Base-by-base conservation (phyloP, 92 coral and sea anemone genomes). In the Bergia sp. region DNA sequence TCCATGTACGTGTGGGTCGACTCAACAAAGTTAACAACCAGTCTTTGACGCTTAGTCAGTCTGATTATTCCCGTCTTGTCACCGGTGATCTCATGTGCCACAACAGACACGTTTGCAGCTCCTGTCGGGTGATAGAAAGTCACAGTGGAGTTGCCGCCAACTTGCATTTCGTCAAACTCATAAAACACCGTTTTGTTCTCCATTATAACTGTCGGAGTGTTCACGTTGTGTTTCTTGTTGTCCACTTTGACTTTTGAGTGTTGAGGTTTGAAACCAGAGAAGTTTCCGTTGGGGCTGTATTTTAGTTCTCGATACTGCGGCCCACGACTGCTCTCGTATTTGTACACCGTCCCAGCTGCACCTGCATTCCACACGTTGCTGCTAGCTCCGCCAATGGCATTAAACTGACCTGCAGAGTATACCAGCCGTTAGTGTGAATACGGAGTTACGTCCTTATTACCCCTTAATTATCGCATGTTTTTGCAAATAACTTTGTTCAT, bases 1-100 rank as follows among this genome's bases (percentile, higher is more conserved):
- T 97, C 99, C 94, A 97, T 93, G 92, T 97, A 97, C 29, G 99
- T 97, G 86, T 97, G 99, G 6, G 98, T 96, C 41, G 98, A 94
- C 93, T 95, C 95, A 21, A 96, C 95, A n/a, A 82, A 61, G 47
- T 64, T 82, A 21, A 82, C 75, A 41, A 82, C 86, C 9, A 82
- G 73, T n/a, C 77, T 89, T 88, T 97, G 99, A 23, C 99, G 89
- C 66, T 93, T 86, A 45, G 91, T 89, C 86, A 97, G 85, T 76
- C 92, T 91, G 83, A 97, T 92, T 3, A 97, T 88, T 0, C 99
- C 99, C 38, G 99, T 92, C 92, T 97, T 97, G 89, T 97, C 98
- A 42, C 99, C 99, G 7, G 98, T 97, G 37, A 97, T 95, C 83
- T 97, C 99, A 76, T 95, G 99, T 18, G 95, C 98, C 36, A 95